phyloP scores from a whole-genome alignment of 2,113 vertebrate species.

The Thryonomys swinderianus region DNA sequence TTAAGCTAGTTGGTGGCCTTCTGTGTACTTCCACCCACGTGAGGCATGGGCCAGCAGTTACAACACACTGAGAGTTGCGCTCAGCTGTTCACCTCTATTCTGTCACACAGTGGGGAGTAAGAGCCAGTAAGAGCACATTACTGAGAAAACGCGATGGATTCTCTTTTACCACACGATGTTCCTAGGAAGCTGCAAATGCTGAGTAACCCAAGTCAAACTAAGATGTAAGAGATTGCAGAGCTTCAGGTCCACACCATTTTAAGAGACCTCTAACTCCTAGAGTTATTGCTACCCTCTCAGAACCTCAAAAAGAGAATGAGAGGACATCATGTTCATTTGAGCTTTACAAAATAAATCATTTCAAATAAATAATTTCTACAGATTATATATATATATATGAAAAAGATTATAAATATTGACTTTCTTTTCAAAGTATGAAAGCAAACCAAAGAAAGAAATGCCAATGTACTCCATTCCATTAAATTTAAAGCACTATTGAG shows the following conservation, averaged over 20 bases:
- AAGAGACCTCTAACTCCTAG: neutral
- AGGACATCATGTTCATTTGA: neutral
- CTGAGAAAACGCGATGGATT: neutral
- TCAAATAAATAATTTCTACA: neutral
- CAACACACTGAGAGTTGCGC: neutral
- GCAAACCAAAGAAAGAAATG: slow-evolving; percentile 8
- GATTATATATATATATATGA: neutral
- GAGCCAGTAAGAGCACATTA: neutral
- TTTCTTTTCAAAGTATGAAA: neutral
- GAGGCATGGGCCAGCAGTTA: neutral
- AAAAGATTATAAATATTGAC: neutral
- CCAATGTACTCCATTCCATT: neutral
- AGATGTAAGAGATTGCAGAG: neutral
- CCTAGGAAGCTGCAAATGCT: neutral
- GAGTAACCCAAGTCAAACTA: neutral
- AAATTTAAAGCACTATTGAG: neutral
- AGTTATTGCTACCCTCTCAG: neutral
- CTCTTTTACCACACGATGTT: neutral
- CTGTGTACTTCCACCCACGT: neutral
- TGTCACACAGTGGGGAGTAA: neutral
- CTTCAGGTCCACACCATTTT: neutral
- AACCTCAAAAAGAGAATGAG: neutral
- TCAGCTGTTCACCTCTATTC: neutral
- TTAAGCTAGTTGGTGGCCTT: neutral
- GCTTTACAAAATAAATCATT: neutral